Percentiles rank a stretch among this genome's conserved stretches.
Conservation (phyloP, 2,113 vertebrate species). For the Emydura subglobosa region DNA sequence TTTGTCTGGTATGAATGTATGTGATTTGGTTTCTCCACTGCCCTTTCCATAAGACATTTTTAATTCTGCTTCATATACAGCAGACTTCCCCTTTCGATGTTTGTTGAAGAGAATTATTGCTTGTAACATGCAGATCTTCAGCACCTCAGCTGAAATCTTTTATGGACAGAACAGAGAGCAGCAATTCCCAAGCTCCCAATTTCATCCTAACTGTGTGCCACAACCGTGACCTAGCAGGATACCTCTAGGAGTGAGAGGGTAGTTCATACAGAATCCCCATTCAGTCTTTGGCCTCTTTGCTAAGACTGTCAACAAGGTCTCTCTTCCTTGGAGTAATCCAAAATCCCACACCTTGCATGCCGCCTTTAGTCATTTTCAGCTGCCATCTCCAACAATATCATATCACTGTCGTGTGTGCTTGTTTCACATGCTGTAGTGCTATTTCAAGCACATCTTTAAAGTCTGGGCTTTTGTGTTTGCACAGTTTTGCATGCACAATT, state of each 20-base stretch:
- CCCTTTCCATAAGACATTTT: neutral
- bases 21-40: neutral
- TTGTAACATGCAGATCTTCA: slow-evolving; percentile 12
- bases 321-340: neutral
- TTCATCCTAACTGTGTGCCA: neutral
- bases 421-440: neutral
- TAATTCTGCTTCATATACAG: neutral
- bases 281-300: neutral
- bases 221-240: neutral
- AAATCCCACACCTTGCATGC: neutral
- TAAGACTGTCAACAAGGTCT: neutral
- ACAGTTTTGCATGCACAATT: neutral
- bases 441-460: neutral
- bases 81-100: neutral
- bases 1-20: neutral
- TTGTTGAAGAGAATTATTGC: neutral
- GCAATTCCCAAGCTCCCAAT: neutral
- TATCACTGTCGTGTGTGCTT: neutral
- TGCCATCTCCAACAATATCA: neutral
- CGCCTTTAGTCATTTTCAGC: neutral
- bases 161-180: neutral
- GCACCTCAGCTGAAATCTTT: neutral
- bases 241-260: neutral
- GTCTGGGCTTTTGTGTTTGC: neutral
- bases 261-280: neutral